These are phyloP conservation scores for Saturnia pavonia DNA, from an alignment of 2,888 invertebrate genomes.

Conservation along the genomic window DNA sequence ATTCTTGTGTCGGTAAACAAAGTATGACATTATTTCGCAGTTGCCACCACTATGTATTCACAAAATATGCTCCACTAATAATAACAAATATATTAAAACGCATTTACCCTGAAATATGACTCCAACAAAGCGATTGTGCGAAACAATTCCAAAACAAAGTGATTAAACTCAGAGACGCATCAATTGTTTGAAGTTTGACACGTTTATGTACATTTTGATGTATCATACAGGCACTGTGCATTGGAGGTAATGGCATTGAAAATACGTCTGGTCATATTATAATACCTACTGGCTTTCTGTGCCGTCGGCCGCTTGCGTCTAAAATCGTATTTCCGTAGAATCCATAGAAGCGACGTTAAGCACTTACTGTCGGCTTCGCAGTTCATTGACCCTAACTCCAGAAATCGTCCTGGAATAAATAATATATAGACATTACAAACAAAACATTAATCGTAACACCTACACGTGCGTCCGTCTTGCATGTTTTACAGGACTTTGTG, in stretches of 20 bases:
- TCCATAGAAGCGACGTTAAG: slow-evolving; percentile 80
- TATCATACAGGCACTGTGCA: slow-evolving; percentile 26
- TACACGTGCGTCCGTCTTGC: slow-evolving; percentile 29
- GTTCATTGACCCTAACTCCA: slow-evolving; percentile 73
- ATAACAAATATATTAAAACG: slow-evolving; percentile 25
- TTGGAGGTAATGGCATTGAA: slow-evolving; percentile 49
- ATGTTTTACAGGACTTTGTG: slow-evolving; percentile 34
- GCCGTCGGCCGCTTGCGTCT: slow-evolving; percentile 64
- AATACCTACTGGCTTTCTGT: slow-evolving; percentile 45
- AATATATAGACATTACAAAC: slow-evolving; percentile 56
- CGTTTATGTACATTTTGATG: slow-evolving; percentile 37
- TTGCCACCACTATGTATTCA: slow-evolving; percentile 58
- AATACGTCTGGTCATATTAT: slow-evolving; percentile 41
- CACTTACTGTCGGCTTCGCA: slow-evolving; percentile 76
- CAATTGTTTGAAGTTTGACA: slow-evolving; percentile 43
- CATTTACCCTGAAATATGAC: slow-evolving; percentile 15
- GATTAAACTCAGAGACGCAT: slow-evolving; percentile 44
- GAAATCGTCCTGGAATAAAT: slow-evolving; percentile 62
- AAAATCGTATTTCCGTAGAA: slow-evolving; percentile 81
- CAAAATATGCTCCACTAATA: slow-evolving; percentile 42
- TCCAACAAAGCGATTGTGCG: slow-evolving; percentile 40
- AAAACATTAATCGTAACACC: slow-evolving; percentile 51
- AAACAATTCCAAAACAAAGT: slow-evolving; percentile 55
- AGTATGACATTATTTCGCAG: slow-evolving; percentile 60
- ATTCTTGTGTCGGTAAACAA: slow-evolving; percentile 60